Percentiles rank a stretch among this genome's conserved stretches.
phyloP scores from a whole-genome alignment of 1,140 invertebrate genomes.

The Aphis craccivora region DNA sequence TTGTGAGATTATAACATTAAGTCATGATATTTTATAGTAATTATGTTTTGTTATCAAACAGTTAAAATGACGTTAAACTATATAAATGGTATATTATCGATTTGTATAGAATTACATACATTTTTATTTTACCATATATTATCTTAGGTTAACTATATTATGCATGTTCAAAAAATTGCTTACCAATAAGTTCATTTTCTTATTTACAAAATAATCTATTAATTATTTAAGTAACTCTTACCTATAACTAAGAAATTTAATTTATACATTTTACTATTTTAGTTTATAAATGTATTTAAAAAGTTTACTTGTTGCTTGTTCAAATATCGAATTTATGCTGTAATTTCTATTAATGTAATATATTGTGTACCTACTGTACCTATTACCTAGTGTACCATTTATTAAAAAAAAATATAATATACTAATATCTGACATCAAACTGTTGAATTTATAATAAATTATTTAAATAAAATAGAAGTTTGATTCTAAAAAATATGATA shows the following conservation, averaged over 20 bases:
- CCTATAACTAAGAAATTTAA: neutral
- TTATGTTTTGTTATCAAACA: neutral
- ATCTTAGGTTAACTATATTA: neutral
- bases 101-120: too few relatives aligned
- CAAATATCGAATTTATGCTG: too few relatives aligned
- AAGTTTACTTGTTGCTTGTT: neutral
- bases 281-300: neutral
- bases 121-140: neutral
- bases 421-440: neutral
- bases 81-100: neutral
- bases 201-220: neutral
- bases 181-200: neutral
- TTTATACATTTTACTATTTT: neutral
- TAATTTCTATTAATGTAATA: too few relatives aligned
- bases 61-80: neutral
- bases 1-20: neutral
- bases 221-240: neutral
- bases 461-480: neutral
- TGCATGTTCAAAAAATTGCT: neutral
- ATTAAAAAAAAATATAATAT: neutral
- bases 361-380: neutral
- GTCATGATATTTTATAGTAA: neutral
- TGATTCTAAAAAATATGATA: neutral
- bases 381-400: neutral
- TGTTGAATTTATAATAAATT: neutral